These are phyloP conservation scores for Ptiloglossa arizonensis DNA, from an alignment of 1,140 invertebrate genomes.

Conservation along the genomic window DNA sequence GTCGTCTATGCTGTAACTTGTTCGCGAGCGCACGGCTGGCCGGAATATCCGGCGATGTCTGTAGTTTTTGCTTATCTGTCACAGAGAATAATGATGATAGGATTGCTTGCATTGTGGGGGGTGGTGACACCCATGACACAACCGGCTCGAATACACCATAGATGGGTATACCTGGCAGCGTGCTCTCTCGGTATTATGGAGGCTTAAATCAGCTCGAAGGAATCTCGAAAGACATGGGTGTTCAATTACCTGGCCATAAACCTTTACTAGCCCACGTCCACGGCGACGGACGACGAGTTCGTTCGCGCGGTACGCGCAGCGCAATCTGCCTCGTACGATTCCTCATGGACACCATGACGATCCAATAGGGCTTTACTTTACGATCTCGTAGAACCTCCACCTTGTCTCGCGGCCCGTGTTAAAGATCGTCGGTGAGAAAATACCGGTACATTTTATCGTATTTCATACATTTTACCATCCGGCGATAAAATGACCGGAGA, in stretches of 20 bases:
- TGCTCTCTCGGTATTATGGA: constrained; percentile 63
- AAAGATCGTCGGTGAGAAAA: constrained; percentile 60
- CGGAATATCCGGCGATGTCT: constrained; percentile 15
- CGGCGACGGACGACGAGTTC: constrained; percentile 58
- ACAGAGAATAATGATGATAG: constrained; percentile 51
- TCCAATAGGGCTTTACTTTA: constrained; percentile 63
- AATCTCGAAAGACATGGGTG: constrained; percentile 69
- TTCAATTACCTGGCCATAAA: constrained; percentile 75
- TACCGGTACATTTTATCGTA: constrained; percentile 54
- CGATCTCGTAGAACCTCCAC: constrained; percentile 63
- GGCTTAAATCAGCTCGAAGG: constrained; percentile 71
- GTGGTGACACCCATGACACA: constrained; percentile 55
- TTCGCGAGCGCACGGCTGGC: not conserved
- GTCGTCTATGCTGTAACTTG: not conserved
- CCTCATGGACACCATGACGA: constrained; percentile 60
- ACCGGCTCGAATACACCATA: constrained; percentile 48
- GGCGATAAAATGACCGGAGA: constrained; percentile 38
- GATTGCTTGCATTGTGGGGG: constrained; percentile 60
- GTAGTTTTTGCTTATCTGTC: constrained; percentile 47
- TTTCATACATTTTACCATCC: constrained; percentile 58
- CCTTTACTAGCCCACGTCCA: constrained; percentile 68
- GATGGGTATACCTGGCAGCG: constrained; percentile 66
- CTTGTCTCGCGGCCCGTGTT: constrained; percentile 39
- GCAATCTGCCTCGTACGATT: constrained; percentile 57
- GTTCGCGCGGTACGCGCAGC: constrained; percentile 56